A percentile compares a stretch with the other conserved stretches of the same genome.
Conservation (phyloP, 2,113 vertebrate species). For the Passer domesticus region DNA sequence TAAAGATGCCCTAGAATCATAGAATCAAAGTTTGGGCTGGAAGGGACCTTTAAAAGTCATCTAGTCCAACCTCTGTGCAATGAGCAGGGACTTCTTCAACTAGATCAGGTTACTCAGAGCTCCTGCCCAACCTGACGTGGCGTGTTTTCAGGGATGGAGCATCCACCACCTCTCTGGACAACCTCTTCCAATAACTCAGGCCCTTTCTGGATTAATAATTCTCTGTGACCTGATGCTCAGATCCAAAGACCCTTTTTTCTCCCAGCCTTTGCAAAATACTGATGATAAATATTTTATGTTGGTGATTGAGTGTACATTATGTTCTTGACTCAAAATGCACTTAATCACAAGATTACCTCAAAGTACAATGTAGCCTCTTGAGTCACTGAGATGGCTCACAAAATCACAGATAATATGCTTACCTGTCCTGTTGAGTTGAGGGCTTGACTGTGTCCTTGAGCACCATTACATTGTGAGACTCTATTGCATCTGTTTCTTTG, state of each 20-base stretch:
- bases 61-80: background rate
- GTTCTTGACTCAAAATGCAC: background rate
- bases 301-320: rapidly evolving
- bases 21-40: background rate
- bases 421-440: background rate
- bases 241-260: background rate
- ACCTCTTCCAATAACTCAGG: background rate
- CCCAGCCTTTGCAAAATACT: background rate
- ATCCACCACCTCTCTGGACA: background rate
- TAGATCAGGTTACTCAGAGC: background rate
- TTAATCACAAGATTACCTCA: background rate
- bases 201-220: background rate
- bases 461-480: background rate
- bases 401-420: background rate
- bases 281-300: background rate
- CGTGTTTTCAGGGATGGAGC: background rate
- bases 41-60: no score
- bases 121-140: background rate
- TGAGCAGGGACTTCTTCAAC: background rate
- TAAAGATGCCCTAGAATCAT: background rate
- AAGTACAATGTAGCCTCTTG: background rate
- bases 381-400: background rate
- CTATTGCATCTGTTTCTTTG: background rate
- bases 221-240: background rate
- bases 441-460: background rate